A percentile compares a stretch with the other conserved stretches of the same genome.
phyloP scores from a whole-genome alignment of 2,888 invertebrate species.

The Myopa tessellatipennis region DNA sequence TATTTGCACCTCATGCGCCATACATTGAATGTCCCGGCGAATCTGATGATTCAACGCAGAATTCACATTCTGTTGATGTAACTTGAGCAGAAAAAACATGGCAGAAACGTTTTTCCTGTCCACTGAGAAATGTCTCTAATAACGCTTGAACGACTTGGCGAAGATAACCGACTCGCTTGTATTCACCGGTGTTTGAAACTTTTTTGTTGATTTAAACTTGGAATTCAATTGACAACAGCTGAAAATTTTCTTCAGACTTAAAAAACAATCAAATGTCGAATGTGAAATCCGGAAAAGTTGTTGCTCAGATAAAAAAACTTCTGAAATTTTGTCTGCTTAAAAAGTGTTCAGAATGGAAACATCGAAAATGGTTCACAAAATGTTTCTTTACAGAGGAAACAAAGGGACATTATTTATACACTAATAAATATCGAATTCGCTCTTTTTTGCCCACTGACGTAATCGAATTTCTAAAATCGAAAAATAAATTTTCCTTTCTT shows the following conservation, averaged over 20 bases:
- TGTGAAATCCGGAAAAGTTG: conserved; percentile 43
- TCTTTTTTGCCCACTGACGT: no score
- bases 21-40: conserved; percentile 66
- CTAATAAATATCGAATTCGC: no score
- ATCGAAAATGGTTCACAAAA: no score
- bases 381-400: no score
- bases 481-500: no score
- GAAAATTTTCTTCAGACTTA: background rate
- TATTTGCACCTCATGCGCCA: conserved; percentile 67
- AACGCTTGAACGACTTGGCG: background rate
- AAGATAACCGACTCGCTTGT: no score
- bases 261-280: conserved; percentile 40
- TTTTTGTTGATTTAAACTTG: conserved; percentile 27
- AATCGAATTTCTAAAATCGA: no score
- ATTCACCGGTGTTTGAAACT: background rate
- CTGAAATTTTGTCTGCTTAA: conserved; percentile 44
- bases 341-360: conserved; percentile 61
- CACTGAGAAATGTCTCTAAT: background rate
- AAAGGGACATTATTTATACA: no score
- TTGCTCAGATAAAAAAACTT: conserved; percentile 38
- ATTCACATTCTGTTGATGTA: conserved; percentile 60
- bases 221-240: conserved; percentile 17
- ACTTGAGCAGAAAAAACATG: conserved; percentile 60
- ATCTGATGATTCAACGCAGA: conserved; percentile 64
- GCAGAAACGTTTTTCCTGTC: background rate